Evolutionary conservation across 35 echinoderm and acorn worm genomes (phyloP).

Genomic region (Amphiura filiformis): DNA sequence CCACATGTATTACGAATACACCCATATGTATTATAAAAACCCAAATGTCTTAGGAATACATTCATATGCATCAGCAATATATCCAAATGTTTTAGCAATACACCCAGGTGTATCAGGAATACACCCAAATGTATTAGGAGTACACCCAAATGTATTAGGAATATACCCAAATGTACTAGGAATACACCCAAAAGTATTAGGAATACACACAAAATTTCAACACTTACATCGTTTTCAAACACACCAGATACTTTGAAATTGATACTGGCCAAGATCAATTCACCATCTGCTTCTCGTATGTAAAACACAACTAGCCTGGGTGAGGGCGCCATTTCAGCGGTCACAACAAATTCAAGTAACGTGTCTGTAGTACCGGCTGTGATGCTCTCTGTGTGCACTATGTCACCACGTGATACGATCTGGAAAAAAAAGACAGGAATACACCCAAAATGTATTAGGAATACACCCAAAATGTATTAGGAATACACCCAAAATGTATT

Average conservation of each 20-base stretch:
- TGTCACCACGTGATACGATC: conserved; percentile 73
- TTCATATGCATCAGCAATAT: neutral
- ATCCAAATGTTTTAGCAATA: too few relatives aligned
- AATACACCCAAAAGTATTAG: too few relatives aligned
- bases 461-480: too few relatives aligned
- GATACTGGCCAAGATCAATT: conserved; percentile 70
- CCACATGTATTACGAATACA: too few relatives aligned
- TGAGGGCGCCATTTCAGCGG: conserved; percentile 68
- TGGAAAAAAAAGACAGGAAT: conserved; percentile 1
- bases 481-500: too few relatives aligned
- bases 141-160: too few relatives aligned
- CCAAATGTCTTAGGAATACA: neutral
- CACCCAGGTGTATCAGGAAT: too few relatives aligned
- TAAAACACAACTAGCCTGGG: conserved; percentile 72
- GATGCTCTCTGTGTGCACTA: conserved; percentile 31
- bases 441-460: too few relatives aligned
- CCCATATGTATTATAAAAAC: neutral
- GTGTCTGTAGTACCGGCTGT: conserved; percentile 18
- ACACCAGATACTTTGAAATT: conserved; percentile 65
- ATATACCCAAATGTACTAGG: too few relatives aligned
- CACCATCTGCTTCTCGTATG: conserved; percentile 30
- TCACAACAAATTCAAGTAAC: conserved; percentile 1
- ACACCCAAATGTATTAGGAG: too few relatives aligned
- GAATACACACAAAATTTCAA: too few relatives aligned
- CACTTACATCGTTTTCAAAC: conserved; percentile 76